Base-by-base conservation (phyloP, 1,140 invertebrate species). In the Panagrolaimus sp. region DNA sequence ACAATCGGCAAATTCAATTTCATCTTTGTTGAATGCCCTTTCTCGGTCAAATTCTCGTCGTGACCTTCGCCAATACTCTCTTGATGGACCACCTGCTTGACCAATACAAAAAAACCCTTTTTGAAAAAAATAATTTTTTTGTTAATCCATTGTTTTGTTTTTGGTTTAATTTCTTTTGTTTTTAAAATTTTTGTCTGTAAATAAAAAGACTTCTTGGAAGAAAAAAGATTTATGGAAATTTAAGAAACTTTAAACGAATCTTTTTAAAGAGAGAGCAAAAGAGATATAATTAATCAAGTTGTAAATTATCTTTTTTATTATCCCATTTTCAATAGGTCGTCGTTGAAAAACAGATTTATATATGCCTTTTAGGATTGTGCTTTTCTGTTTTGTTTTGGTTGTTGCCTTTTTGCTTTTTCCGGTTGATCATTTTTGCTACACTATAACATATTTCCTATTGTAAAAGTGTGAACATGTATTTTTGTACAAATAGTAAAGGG, bases 1-100 rank as follows among this genome's bases (percentile, higher is more conserved):
- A 14, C 78, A 74, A 44, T 81, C 76, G 9, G 78, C 75, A 42
- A 71, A 79, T 44, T 79, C 79, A 1, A 71, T 82, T n/a, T 74
- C 77, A 13, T 80, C 74, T 11, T 64, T 78, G 9, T 66, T 81
- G n/a, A 73, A 71, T 42, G 66, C 74, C 1, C 67, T 77, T 25
- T 79, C 77, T 0, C 71, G 72, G 9, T 77, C 74, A 5, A 79
- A 69, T 43, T 76, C 74, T n/a, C 76, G n/a, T n/a, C n/a, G 76
- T 31, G 74, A 76, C 38, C 65, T 75, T 14, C 69, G 70, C 5
- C 70, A 72, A 42, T 67, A 57, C 43, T 38, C 42, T 38, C 47
- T 67, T 44, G 66, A 67, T 27, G 66, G 66, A 2, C 66, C 20
- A 57, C 51, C 20, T 25, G 20, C 51, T 2, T 27, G 20, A 57